Percentiles rank a stretch among this genome's conserved stretches.
Evolutionary conservation across 2,888 invertebrate genomes (phyloP).

Genomic region (Lasioglossum malachurum): DNA sequence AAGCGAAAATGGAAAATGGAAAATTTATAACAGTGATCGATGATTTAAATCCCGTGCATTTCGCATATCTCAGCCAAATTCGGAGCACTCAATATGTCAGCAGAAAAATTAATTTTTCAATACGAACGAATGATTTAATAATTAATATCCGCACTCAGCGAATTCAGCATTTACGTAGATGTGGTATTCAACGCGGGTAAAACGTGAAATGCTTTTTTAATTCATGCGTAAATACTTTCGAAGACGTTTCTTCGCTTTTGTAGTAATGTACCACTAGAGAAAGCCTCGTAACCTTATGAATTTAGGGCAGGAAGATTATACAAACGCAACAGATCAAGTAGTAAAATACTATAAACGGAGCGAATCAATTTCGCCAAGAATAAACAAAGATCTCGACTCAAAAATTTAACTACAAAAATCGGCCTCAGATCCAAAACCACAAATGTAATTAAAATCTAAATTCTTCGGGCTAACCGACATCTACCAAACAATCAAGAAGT

Average conservation of each 20-base stretch:
- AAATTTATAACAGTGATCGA: not conserved
- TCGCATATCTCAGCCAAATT: not conserved
- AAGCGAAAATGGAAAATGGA: not conserved
- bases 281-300: not conserved
- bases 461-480: not conserved
- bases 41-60: not conserved
- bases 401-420: not conserved
- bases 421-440: not conserved
- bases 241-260: no score
- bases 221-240: not conserved
- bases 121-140: not conserved
- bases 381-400: no score
- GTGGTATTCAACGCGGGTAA: not conserved
- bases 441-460: not conserved
- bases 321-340: no score
- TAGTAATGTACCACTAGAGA: not conserved
- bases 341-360: not conserved
- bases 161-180: not conserved
- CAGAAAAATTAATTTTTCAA: not conserved
- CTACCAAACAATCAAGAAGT: not conserved
- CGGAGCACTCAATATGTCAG: not conserved
- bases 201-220: not conserved
- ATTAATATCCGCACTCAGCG: not conserved
- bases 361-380: no score
- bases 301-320: no score